Evolutionary conservation across 1,140 invertebrate species (phyloP).

Genomic region (Ips nitidus): DNA sequence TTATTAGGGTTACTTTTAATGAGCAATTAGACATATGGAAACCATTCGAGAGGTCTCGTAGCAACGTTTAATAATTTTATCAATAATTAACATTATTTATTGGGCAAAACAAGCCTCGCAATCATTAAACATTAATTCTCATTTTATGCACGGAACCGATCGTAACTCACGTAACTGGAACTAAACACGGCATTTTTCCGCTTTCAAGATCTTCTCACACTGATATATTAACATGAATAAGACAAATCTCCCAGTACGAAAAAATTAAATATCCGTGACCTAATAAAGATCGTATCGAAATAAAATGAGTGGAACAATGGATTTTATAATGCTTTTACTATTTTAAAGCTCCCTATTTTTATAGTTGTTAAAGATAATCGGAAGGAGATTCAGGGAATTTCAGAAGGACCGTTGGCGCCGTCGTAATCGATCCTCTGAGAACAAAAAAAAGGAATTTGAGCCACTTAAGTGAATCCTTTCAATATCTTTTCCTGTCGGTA

Average conservation of each 20-base stretch:
- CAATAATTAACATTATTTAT: no score
- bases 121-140: no score
- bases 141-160: no score
- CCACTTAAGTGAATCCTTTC: background rate
- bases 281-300: conserved; percentile 20
- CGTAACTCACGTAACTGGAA: no score
- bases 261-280: conserved; percentile 20
- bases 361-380: background rate
- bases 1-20: no score
- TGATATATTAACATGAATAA: conserved; percentile 13
- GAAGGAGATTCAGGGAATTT: background rate
- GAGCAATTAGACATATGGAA: no score
- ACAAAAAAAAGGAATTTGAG: background rate
- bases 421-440: background rate
- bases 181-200: background rate
- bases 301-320: conserved; percentile 18
- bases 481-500: no score
- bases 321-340: background rate
- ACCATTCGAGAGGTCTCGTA: no score
- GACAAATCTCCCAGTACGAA: conserved; percentile 15
- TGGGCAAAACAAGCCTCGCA: no score
- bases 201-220: conserved; percentile 13
- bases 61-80: no score
- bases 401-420: background rate
- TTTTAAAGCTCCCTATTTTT: background rate